Conservation (phyloP, 2,888 invertebrate genomes). For the Andrena fulva region DNA sequence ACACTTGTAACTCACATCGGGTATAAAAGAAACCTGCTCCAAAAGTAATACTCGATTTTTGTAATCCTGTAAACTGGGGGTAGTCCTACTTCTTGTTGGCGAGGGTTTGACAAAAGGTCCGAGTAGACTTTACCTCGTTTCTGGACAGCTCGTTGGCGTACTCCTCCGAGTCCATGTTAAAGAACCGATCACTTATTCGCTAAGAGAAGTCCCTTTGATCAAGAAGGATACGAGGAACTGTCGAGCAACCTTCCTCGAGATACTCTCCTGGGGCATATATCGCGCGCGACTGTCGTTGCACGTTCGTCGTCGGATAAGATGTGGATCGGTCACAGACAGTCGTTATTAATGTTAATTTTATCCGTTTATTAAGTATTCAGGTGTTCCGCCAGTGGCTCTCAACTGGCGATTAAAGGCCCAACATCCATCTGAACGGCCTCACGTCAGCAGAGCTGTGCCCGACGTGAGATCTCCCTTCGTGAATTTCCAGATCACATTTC, state of each 20-base stretch:
- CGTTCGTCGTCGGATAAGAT: constrained; percentile 81
- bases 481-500: background rate
- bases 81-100: background rate
- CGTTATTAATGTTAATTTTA: constrained; percentile 85
- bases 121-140: constrained; percentile 75
- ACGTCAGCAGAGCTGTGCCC: background rate
- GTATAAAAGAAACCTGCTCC: background rate
- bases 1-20: background rate
- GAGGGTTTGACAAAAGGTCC: background rate
- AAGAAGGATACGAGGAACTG: constrained; percentile 46
- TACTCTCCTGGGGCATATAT: constrained; percentile 72
- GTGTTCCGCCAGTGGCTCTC: constrained; percentile 83
- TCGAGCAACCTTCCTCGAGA: constrained; percentile 46
- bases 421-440: background rate
- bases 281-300: constrained; percentile 78
- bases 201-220: background rate
- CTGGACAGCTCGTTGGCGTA: constrained; percentile 74
- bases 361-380: constrained; percentile 85
- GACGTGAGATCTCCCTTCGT: background rate
- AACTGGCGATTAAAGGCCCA: constrained; percentile 43
- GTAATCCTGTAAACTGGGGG: background rate
- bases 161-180: constrained; percentile 76
- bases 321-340: constrained; percentile 82
- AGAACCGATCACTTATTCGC: constrained; percentile 14
- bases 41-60: background rate